Base-by-base conservation (phyloP, 2,113 vertebrate species). In the Tor tambroides region DNA sequence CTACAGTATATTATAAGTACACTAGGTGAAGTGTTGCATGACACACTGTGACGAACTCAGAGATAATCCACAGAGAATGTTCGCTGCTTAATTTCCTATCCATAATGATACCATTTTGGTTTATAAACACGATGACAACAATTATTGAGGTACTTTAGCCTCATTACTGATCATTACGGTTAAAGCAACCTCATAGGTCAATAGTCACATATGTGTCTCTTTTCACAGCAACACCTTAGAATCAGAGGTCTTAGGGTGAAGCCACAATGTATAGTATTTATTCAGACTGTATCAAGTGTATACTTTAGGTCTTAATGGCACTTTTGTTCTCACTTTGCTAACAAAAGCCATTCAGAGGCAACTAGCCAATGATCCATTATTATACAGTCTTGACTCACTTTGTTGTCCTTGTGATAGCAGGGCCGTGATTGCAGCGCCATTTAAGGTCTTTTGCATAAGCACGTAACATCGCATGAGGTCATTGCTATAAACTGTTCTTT, bases 151-250 rank as follows among this genome's bases (percentile, higher is more conserved):
- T 2, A 8, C 32, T 67, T 67, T 67, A n/a, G 4, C 10, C 46
- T 61, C 0, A 38, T 17, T 38, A 26, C 14, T 41, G 23, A 38
- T 61, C 1, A 12, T 82, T 46, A 59, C 28, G 14, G 43, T 74
- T 9, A 75, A 46, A 46, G 3, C 63, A 30, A 35, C 26, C 56
- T 67, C 8, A 84, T 75, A 51, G 79, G 80, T 75, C 86, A 84
- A 17, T 77, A 65, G 21, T 15, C 80, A 84, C 38, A 43, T 59
- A 84, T 26, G 19, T 83, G 80, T 38, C 71, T 46, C 9, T 84
- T 74, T 80, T 80, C 82, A 61, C 87, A 87, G 61, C 61, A 63
- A 46, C 43, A 46, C 43, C 43, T 46, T 3, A 46, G 38, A 87
- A 46, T 76, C 61, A 28, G 46, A 32, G 26, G 76, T 61, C 63